Base-by-base conservation (phyloP, 2,113 vertebrate species). In the Ploceus nigricollis region DNA sequence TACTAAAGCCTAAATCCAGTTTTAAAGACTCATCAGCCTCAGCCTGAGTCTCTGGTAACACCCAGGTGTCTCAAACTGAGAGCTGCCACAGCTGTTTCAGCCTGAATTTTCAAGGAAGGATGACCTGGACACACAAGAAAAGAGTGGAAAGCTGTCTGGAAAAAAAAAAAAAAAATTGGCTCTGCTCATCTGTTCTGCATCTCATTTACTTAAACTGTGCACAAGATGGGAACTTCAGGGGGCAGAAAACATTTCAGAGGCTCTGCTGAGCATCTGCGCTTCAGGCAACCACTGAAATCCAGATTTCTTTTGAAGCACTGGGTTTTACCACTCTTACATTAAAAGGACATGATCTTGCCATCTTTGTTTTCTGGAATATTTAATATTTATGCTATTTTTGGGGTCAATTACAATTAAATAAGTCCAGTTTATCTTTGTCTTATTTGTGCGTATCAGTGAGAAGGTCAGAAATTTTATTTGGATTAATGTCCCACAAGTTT, bases 371-470 rank as follows among this genome's bases (percentile, higher is more conserved):
- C 64, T 45, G 56, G 11, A 10, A 47, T 77, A 21, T 14, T 35
- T 53, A 53, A 48, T 1, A 0, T 60, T 76, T 47, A 6, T 42
- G n/a, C 21, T 35, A 11, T 13, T 57, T 87, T 84, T 39, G 20
- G 30, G n/a, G 45, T 51, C 45, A 72, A 23, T 33, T 53, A 4
- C 11, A n/a, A 53, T 93, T 16, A 28, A 89, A 21, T 31, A 53
- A 70, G 4, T 13, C 21, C 11, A 37, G 27, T 47, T 66, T 47
- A 35, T 40, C 37, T 19, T 15, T 47, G 10, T 7, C 13, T 69
- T 5, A 1, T 6, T 9, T 4, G 7, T 51, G 33, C 31, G 3
- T 24, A n/a, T 15, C 3, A 22, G 27, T 17, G 27, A 50, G 42
- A 40, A 25, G 3, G 19, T 24, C 8, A 9, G 10, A 82, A 40